Evolutionary conservation across 2,797 vertebrate species (phyloP), one percentile per base, ranked within the genome.

Genomic region (Aythya fuligula): DNA sequence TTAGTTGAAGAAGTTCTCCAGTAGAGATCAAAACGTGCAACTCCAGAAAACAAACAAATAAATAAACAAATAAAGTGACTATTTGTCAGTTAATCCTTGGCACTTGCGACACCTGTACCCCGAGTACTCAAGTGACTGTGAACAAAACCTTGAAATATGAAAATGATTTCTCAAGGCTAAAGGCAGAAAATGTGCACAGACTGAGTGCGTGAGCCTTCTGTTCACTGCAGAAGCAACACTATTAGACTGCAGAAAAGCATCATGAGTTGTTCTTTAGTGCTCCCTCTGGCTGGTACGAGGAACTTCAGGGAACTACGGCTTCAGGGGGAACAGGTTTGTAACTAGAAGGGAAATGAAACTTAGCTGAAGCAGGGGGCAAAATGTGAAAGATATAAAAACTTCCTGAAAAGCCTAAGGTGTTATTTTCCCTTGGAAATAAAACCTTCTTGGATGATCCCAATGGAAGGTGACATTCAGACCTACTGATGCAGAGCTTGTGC

Each of bases 381-480:
- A 85, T 9, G 14, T 27, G 70, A 61, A 75, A 38, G 22, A 67
- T 36, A 53, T 39, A 27, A 76, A 67, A 90, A 82, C 45, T 74
- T 92, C 89, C 69, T 71, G 67, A 94, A 93, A 87, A 93, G 54
- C 34, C 43, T 25, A 34, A 21, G 41, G 41, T 65, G 14, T 62
- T 91, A 27, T 24, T 51, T 87, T 78, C 36, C 47, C 57, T 45
- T 84, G 70, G 69, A 93, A 92, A 67, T 34, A 93, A 91, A 84
- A 74, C 21, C 75, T 57, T 41, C 36, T 73, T 22, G 32, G 20
- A 75, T 67, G 6, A 91, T 90, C 56, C n/a, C 47, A 43, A 62
- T 0, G 2, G 56, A 36, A 90, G 30, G 17, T 81, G 76, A 92
- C 61, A 54, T 67, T 75, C 61, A 87, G 85, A 87, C 6, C 32